Conservation (phyloP, 2,797 vertebrate genomes). For the Acanthurus lineatus region DNA sequence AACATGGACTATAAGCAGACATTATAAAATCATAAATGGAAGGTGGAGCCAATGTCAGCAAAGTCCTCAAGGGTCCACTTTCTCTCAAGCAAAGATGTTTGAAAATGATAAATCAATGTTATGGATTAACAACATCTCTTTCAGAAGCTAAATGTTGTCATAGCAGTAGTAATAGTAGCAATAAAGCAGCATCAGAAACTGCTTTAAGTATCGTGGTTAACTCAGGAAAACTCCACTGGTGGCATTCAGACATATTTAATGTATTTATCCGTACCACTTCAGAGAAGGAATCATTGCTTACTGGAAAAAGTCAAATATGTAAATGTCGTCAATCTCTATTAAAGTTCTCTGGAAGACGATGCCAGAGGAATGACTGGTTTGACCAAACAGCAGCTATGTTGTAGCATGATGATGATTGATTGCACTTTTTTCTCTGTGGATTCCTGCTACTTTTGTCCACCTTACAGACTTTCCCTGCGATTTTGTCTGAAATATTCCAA, state of each 20-base stretch:
- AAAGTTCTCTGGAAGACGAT: constrained; percentile 11
- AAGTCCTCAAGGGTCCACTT: constrained; percentile 26
- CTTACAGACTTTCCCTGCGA: constrained; percentile 47
- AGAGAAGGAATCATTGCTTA: constrained; percentile 14
- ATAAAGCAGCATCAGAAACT: not conserved
- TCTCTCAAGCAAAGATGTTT: constrained; percentile 21
- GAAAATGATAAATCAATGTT: constrained; percentile 4
- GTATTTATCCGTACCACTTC: not conserved
- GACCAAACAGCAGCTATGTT: constrained; percentile 33
- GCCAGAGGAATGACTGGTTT: constrained; percentile 35
- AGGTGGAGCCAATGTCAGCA: constrained; percentile 33
- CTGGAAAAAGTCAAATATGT: constrained; percentile 28
- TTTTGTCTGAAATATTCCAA: constrained; percentile 43
- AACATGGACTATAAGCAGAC: too few relatives aligned
- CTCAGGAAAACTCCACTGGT: not conserved
- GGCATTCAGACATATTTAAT: not conserved
- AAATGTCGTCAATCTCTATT: constrained; percentile 39
- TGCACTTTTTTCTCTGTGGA: constrained; percentile 34
- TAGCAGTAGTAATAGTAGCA: too few relatives aligned
- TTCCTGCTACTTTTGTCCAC: constrained; percentile 61
- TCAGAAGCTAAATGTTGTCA: not conserved
- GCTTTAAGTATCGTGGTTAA: not conserved
- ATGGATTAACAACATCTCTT: not conserved
- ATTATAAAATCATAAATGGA: not conserved
- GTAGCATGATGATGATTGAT: constrained; percentile 49